A percentile compares a stretch with the other conserved stretches of the same genome.
Evolutionary conservation across 2,113 vertebrate genomes (phyloP).

Genomic region (Aegithalos caudatus): DNA sequence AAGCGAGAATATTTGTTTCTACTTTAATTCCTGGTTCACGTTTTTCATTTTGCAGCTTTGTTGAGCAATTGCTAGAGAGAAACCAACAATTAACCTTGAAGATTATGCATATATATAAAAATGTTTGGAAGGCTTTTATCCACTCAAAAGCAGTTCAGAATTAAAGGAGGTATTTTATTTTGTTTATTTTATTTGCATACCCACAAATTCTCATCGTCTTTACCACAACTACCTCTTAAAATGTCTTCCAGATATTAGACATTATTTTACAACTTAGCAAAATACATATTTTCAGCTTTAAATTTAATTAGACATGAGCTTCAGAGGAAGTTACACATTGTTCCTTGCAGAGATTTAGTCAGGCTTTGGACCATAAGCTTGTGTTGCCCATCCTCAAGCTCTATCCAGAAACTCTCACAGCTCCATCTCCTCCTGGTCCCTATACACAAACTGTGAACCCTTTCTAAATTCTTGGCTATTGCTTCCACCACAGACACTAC

Average conservation of each 20-base stretch:
- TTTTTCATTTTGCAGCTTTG: background rate
- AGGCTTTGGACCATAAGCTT: background rate
- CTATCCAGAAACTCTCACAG: background rate
- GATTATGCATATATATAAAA: background rate
- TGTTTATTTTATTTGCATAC: background rate
- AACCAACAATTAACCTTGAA: background rate
- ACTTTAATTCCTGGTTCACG: background rate
- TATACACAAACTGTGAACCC: background rate
- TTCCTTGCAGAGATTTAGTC: background rate
- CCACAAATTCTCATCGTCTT: background rate
- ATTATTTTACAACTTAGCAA: background rate
- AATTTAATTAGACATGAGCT: background rate
- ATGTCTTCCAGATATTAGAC: background rate
- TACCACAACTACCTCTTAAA: background rate
- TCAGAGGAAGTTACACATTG: background rate
- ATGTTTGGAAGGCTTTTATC: background rate
- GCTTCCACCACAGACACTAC: background rate
- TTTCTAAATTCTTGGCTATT: background rate
- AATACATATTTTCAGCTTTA: background rate
- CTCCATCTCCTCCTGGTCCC: background rate
- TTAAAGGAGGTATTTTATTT: background rate
- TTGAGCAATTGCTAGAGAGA: background rate
- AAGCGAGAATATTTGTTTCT: background rate
- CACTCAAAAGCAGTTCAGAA: background rate
- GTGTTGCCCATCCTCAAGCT: background rate